Base-by-base conservation (phyloP, 2,888 invertebrate species). In the Eupithecia insigniata region DNA sequence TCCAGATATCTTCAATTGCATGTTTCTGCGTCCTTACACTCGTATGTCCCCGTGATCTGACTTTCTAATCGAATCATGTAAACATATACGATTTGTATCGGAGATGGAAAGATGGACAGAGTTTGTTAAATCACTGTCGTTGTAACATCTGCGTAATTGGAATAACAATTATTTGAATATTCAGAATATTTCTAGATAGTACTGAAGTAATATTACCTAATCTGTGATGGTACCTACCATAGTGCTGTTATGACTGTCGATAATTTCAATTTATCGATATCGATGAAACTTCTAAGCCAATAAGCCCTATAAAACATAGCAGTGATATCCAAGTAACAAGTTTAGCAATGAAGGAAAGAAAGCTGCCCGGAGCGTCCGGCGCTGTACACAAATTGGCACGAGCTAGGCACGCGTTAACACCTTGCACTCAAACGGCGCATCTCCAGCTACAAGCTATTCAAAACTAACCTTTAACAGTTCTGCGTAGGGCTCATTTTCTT, bases 341-440 rank as follows among this genome's bases (percentile, higher is more conserved):
- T 92, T 90, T 88, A 92, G 90, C 91, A 89, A 90, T 89, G 88
- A 83, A 90, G 92, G 92, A 93, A 93, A 93, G 92, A 93, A 93
- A 93, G 92, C 91, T 88, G 90, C 90, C 88, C 84, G 86, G 83
- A 90, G 91, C 92, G 91, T 90, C 91, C 91, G 90, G 89, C 89
- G 90, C 90, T 92, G 91, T 91, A 91, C 92, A 92, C 93, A 93
- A 93, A 92, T 93, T 93, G 92, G 92, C 92, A 93, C 93, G 93
- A 93, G 92, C 92, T 89, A 87, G 90, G 88, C 93, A 92, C 92
- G 92, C 92, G 92, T 87, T 85, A 77, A 74, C 62, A 75, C 75
- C 55, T 71, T 79, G 76, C 76, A 71, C 60, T 72, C 73, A 71
- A 89, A 86, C 46, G 81, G 65, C 81, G 66, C 79, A 89, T 83